These are phyloP conservation scores for Spizella passerina DNA, from an alignment of 2,797 vertebrate species.

Conservation along the genomic window DNA sequence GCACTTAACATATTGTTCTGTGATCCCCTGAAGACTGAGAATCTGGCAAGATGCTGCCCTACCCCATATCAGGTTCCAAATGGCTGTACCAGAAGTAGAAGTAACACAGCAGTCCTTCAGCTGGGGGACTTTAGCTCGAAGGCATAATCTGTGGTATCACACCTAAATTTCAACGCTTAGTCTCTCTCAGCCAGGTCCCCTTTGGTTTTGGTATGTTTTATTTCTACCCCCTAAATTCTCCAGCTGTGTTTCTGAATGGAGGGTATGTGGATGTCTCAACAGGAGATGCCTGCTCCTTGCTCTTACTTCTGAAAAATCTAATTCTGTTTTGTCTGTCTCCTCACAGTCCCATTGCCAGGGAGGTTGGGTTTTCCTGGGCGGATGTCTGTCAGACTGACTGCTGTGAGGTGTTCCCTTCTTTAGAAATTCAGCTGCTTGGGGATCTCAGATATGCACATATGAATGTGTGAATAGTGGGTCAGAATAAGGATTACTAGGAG, in stretches of 20 bases:
- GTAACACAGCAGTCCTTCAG: neutral
- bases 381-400: neutral
- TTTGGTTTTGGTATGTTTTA: neutral
- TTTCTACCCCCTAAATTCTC: neutral
- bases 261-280: rapidly evolving
- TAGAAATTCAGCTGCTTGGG: neutral
- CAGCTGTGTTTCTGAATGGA: neutral
- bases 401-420: neutral
- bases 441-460: neutral
- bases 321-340: neutral
- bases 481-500: neutral
- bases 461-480: neutral
- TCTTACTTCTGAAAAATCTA: neutral
- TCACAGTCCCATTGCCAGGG: neutral
- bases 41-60: neutral
- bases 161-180: neutral
- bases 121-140: neutral
- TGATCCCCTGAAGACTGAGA: neutral
- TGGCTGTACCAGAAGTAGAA: neutral
- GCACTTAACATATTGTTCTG: neutral
- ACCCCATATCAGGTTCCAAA: neutral
- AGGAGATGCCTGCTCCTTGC: neutral
- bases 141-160: neutral
- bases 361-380: neutral
- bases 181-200: neutral